These are phyloP conservation scores for Felis chaus DNA, from an alignment of 2,113 vertebrate genomes.

Conservation along the genomic window DNA sequence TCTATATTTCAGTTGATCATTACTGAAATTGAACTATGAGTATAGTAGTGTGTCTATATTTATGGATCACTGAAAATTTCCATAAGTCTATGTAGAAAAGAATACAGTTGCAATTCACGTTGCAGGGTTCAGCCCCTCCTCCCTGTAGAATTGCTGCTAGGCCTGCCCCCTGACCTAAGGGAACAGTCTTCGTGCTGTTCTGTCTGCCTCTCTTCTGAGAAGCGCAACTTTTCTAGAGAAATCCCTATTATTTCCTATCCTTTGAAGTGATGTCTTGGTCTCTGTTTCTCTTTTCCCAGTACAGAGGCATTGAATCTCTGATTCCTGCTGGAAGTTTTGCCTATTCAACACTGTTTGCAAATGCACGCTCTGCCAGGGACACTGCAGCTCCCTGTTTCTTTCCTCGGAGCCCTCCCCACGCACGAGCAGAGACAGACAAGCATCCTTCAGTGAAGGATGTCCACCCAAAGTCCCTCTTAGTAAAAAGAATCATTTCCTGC, in stretches of 20 bases:
- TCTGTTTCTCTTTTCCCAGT: neutral
- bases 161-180: neutral
- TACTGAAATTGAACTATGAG: neutral
- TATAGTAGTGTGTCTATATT: neutral
- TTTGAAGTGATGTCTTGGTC: neutral
- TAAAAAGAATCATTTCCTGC: neutral
- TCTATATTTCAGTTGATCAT: neutral
- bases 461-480: neutral
- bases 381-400: neutral
- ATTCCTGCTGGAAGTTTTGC: neutral
- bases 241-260: neutral
- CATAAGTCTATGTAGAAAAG: neutral
- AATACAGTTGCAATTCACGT: neutral
- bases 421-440: fast-evolving
- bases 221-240: neutral
- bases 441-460: neutral
- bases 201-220: neutral
- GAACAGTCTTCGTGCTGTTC: neutral
- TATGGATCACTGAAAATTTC: neutral
- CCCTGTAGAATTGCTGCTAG: neutral
- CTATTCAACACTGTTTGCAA: neutral
- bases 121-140: neutral
- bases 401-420: neutral
- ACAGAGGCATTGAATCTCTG: neutral
- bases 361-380: fast-evolving